Conservation (phyloP, 2,113 vertebrate genomes). For the Bufo gargarizans region DNA sequence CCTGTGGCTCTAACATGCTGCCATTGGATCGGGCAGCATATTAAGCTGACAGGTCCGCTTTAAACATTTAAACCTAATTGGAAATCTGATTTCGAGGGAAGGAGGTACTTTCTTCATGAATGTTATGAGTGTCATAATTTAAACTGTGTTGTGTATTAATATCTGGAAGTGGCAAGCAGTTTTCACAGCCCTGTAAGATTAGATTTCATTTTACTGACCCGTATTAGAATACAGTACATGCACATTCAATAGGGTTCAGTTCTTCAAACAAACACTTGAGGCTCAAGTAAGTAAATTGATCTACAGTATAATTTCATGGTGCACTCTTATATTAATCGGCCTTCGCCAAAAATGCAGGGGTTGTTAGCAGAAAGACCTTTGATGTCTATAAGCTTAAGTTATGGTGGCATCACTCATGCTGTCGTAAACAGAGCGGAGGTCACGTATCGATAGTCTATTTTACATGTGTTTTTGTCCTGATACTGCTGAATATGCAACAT, state of each 20-base stretch:
- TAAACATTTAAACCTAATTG: too few relatives aligned
- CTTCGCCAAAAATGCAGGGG: neutral
- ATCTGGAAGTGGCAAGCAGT: too few relatives aligned
- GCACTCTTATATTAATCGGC: neutral
- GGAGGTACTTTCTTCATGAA: too few relatives aligned
- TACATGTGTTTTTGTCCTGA: neutral
- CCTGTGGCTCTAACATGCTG: too few relatives aligned
- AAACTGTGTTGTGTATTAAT: too few relatives aligned
- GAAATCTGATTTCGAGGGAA: too few relatives aligned
- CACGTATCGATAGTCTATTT: neutral
- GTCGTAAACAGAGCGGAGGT: neutral
- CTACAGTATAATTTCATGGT: neutral
- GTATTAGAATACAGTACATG: neutral
- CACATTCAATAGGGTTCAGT: neutral
- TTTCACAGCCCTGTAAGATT: too few relatives aligned
- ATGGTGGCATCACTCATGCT: neutral
- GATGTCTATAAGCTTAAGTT: neutral
- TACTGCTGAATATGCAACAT: neutral
- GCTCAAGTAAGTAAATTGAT: neutral
- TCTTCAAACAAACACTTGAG: neutral
- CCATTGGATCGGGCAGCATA: too few relatives aligned
- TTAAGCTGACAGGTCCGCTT: too few relatives aligned
- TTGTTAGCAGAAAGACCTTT: neutral
- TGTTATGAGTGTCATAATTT: too few relatives aligned
- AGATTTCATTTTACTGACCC: too few relatives aligned